Evolutionary conservation across 1,140 invertebrate species (phyloP), one percentile per base, ranked within the genome.

Genomic region (Gerris buenoi): DNA sequence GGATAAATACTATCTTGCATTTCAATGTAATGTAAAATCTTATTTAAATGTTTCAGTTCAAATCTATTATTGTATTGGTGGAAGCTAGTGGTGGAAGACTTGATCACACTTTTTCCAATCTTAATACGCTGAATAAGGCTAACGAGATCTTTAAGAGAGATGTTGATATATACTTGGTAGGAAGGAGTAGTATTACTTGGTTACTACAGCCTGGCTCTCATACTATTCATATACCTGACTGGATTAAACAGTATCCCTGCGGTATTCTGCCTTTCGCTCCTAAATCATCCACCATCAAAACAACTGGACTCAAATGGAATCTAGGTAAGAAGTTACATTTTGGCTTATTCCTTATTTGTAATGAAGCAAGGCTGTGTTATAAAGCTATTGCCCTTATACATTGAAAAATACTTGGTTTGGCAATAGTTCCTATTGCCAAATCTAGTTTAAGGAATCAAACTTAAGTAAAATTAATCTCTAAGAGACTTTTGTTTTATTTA

Each of bases 291-390:
- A 76, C 72, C 68, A 82, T 87, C 0, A 85, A 85, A n/a, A 88
- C 89, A 27, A 85, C 81, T 57, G 91, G 91, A 18, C 79, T 93
- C 0, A 91, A 90, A 76, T 93, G 89, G 89, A 89, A 93, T 79
- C 81, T 93, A 75, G 77, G 89, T 91, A 81, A 75, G 76, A n/a
- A n/a, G n/a, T n/a, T n/a, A n/a, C n/a, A n/a, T n/a, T n/a, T n/a
- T n/a, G n/a, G n/a, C n/a, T n/a, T n/a, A n/a, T n/a, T n/a, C n/a
- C n/a, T n/a, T n/a, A n/a, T n/a, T n/a, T n/a, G n/a, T n/a, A n/a
- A n/a, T n/a, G n/a, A n/a, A n/a, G n/a, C n/a, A n/a, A n/a, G n/a
- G n/a, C n/a, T n/a, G n/a, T n/a, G n/a, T n/a, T n/a, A n/a, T n/a
- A n/a, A n/a, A n/a, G n/a, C n/a, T n/a, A n/a, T n/a, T n/a, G n/a